These are phyloP conservation scores for Nothura maculosa DNA, from an alignment of 2,797 vertebrate species.

Conservation along the genomic window DNA sequence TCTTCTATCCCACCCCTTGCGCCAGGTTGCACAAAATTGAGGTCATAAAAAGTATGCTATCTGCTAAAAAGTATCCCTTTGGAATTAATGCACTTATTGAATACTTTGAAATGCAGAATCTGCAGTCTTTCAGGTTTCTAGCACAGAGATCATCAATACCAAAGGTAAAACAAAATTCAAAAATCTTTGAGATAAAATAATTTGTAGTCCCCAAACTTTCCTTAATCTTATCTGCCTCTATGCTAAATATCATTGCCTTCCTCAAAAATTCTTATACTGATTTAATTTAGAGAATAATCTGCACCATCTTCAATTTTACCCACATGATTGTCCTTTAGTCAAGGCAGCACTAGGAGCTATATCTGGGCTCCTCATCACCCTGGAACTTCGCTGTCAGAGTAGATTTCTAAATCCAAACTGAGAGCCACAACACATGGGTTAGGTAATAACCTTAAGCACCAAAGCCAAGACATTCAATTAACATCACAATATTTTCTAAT, in stretches of 20 bases:
- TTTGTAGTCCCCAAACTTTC: not conserved
- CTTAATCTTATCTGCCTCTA: not conserved
- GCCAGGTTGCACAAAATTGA: not conserved
- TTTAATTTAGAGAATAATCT: not conserved
- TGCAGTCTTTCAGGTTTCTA: not conserved
- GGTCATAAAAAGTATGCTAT: not conserved
- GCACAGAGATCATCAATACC: not conserved
- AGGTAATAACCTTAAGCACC: not conserved
- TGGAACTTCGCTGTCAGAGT: not conserved
- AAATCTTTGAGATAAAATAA: not conserved
- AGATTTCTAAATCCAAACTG: not conserved
- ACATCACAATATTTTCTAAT: not conserved
- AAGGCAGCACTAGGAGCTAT: not conserved
- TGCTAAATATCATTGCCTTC: not conserved
- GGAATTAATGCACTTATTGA: not conserved
- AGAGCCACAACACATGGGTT: not conserved
- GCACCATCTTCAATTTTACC: not conserved
- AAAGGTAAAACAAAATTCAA: not conserved
- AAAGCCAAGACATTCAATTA: not conserved
- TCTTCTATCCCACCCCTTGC: not conserved
- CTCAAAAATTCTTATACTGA: not conserved
- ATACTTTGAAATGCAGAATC: not conserved
- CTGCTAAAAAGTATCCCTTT: not conserved
- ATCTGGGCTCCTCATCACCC: not conserved
- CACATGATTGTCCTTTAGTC: fast-evolving